Conservation (phyloP, 2,113 vertebrate species). For the Camelus bactrianus region DNA sequence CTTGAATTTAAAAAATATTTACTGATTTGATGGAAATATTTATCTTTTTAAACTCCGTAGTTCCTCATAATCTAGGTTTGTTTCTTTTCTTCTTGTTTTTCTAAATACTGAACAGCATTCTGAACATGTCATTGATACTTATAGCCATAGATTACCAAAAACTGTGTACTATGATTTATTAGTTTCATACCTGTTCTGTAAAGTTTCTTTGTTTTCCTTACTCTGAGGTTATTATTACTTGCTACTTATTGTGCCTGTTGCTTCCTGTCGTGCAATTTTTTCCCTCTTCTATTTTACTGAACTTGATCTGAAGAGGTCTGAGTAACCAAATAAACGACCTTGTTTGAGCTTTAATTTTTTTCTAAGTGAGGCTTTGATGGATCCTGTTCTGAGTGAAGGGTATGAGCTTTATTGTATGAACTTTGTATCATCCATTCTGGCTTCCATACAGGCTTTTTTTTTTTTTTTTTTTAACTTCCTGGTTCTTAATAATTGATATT, state of each 20-base stretch:
- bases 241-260: constrained; percentile 6
- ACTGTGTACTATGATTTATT: neutral
- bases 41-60: neutral
- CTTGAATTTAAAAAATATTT: constrained; percentile 43
- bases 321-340: constrained; percentile 49
- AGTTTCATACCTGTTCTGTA: constrained; percentile 47
- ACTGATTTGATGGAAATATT: constrained; percentile 47
- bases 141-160: neutral
- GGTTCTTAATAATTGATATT: constrained; percentile 69
- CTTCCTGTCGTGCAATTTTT: neutral
- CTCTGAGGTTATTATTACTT: constrained; percentile 27
- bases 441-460: constrained; percentile 27
- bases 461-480: constrained; percentile 65
- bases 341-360: constrained; percentile 39
- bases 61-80: constrained; percentile 11
- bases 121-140: constrained; percentile 25
- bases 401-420: constrained; percentile 59
- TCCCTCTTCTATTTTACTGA: constrained; percentile 38
- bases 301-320: constrained; percentile 18
- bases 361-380: constrained; percentile 33
- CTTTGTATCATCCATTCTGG: constrained; percentile 64
- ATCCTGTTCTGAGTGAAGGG: constrained; percentile 49
- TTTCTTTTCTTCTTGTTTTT: constrained; percentile 31
- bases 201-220: constrained; percentile 48
- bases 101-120: constrained; percentile 16